These are phyloP conservation scores for Trileptium ribeirensis DNA, from an alignment of 2,888 invertebrate species.

Conservation along the genomic window DNA sequence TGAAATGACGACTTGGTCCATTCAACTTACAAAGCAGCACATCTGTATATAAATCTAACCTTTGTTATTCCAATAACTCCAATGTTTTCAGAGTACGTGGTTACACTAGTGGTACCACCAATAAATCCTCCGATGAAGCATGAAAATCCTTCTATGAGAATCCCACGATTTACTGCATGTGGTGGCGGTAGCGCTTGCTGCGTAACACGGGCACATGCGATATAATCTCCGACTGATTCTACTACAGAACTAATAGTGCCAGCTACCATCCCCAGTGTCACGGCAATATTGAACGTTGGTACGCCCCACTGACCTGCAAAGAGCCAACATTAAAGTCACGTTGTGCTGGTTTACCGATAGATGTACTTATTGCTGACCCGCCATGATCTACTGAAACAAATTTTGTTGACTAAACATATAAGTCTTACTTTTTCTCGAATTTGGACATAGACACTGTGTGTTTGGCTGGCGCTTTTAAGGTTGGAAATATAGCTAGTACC, in stretches of 20 bases:
- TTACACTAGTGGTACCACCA: conserved; percentile 78
- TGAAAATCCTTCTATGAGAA: conserved; percentile 75
- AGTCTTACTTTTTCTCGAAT: too few relatives aligned
- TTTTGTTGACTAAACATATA: too few relatives aligned
- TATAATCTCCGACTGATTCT: conserved; percentile 79
- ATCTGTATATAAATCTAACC: too few relatives aligned
- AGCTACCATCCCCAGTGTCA: conserved; percentile 69
- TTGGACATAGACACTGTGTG: too few relatives aligned
- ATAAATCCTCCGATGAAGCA: conserved; percentile 73
- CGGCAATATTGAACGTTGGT: conserved; percentile 64
- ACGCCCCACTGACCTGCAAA: conserved; percentile 59
- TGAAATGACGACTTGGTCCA: too few relatives aligned
- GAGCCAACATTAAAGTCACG: neutral
- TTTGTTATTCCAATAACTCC: conserved; percentile 80
- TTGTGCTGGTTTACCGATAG: neutral
- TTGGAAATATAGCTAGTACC: too few relatives aligned
- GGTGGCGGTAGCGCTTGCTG: conserved; percentile 73
- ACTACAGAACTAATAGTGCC: conserved; percentile 71
- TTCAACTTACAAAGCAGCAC: too few relatives aligned
- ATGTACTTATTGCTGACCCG: too few relatives aligned
- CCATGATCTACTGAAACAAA: too few relatives aligned
- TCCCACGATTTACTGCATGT: conserved; percentile 78
- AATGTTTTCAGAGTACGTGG: conserved; percentile 81
- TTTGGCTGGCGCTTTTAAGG: too few relatives aligned
- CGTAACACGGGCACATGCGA: conserved; percentile 67